Evolutionary conservation across 2,113 vertebrate genomes (phyloP), one percentile per base, ranked within the genome.

Genomic region (Anhinga rufa): DNA sequence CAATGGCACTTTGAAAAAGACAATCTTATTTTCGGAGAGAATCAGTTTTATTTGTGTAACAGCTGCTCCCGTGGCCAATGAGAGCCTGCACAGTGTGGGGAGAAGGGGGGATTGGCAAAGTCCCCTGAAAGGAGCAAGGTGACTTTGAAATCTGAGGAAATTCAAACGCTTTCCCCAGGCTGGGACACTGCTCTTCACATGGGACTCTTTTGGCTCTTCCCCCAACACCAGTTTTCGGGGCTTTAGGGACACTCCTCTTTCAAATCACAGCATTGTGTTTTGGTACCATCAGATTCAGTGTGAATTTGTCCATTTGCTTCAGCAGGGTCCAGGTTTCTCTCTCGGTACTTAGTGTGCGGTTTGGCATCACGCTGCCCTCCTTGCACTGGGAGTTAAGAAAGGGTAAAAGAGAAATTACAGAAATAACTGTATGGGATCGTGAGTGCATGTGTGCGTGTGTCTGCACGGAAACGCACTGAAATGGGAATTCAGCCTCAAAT

Each of bases 61-160:
- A 61, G 96, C 96, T 91, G 82, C 95, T 92, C 81, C 95, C n/a
- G 77, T 93, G 98, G 96, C 99, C 98, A 99, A 98, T 99, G 93
- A 96, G 96, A 97, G 65, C 70, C 64, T 15, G 42, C 36, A 61
- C 3, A 6, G 36, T n/a, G 51, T 4, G 32, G 48, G 25, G 32
- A 51, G n/a, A 32, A 64, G 51, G 84, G 31, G 42, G 79, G 92
- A 83, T 95, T 96, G 97, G 97, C 86, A 85, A 78, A 78, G 83
- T 91, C 66, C 86, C 85, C 86, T 91, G 85, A 87, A 89, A 96
- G 88, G 82, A 66, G 84, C 74, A 82, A 95, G 92, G 98, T 89
- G 97, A 88, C 97, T 54, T 82, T 97, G 98, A 98, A 99, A 99
- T 94, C 89, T 44, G 96, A 98, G 97, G 93, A 98, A 95, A 97